phyloP scores from a whole-genome alignment of 2,797 vertebrate species.

The Hapalemur alaotrensis region DNA sequence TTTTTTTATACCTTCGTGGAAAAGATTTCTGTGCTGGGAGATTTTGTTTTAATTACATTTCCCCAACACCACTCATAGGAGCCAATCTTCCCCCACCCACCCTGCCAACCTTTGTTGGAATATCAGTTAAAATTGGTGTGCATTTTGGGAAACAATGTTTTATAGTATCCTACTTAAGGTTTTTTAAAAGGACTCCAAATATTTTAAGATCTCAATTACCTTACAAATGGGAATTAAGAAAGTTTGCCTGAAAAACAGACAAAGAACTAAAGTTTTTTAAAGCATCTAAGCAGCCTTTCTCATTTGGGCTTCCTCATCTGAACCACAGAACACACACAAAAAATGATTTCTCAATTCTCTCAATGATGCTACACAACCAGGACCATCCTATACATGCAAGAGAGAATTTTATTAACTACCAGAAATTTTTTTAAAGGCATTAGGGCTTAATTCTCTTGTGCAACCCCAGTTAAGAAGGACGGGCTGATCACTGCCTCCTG shows the following conservation, averaged over 20 bases:
- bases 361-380: neutral
- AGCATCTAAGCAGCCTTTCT: neutral
- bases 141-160: neutral
- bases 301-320: neutral
- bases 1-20: neutral
- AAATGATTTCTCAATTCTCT: neutral
- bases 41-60: neutral
- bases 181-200: neutral
- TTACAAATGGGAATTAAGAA: neutral
- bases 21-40: neutral
- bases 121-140: neutral
- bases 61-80: neutral
- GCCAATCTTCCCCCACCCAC: neutral
- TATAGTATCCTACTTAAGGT: neutral
- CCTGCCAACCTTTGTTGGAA: neutral
- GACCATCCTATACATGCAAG: neutral
- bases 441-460: neutral
- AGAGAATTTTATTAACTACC: neutral
- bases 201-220: neutral
- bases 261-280: neutral
- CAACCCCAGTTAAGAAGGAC: neutral
- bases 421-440: neutral
- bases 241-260: neutral
- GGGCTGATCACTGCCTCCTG: neutral
- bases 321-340: neutral